Evolutionary conservation across 2,113 vertebrate species (phyloP), one percentile per base, ranked within the genome.

Genomic region (Crotalus viridis): DNA sequence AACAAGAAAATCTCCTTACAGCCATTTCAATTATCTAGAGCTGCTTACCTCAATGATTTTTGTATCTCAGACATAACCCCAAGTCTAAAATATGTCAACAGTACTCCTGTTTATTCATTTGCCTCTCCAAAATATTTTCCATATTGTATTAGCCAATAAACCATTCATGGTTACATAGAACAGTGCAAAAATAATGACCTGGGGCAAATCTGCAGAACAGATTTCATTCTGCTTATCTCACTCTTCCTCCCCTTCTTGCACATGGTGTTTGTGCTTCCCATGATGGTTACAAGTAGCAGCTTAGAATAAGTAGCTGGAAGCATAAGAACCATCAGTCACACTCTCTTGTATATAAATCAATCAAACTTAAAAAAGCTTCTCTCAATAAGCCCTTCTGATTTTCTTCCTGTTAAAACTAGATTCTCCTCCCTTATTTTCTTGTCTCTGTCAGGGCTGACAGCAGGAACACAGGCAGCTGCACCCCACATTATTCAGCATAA

Each of bases 391-490:
- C 26, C 88, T 15, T 56, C 9, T 22, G 81, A 10, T 69, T 90
- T 81, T 43, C 10, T 3, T 92, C 48, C 85, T 85, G 28, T 39
- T 4, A 28, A 92, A 93, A 64, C 3, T 91, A 19, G 0, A 13
- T 86, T 22, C 8, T 39, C 17, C 10, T 93, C 64, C 91, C 28
- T 74, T 89, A 61, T 93, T 2, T 85, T n/a, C n/a, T 0, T 57
- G 17, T 33, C 12, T 93, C 57, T n/a, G 57, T 87, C 94, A 43
- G 4, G 69, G 9, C 85, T 0, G 3, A 46, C 5, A 12, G 3
- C n/a, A 87, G 93, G 52, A 94, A 64, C 5, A 54, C 88, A n/a
- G 85, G 17, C 93, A 93, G 94, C 95, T 94, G 69, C 93, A 89
- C 89, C 43, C 87, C 12, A 52, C 48, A 1, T 95, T 91, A 89